A percentile compares a stretch with the other conserved stretches of the same genome.
Evolutionary conservation across 2,797 vertebrate genomes (phyloP).

Genomic region (Acanthurus tractus): DNA sequence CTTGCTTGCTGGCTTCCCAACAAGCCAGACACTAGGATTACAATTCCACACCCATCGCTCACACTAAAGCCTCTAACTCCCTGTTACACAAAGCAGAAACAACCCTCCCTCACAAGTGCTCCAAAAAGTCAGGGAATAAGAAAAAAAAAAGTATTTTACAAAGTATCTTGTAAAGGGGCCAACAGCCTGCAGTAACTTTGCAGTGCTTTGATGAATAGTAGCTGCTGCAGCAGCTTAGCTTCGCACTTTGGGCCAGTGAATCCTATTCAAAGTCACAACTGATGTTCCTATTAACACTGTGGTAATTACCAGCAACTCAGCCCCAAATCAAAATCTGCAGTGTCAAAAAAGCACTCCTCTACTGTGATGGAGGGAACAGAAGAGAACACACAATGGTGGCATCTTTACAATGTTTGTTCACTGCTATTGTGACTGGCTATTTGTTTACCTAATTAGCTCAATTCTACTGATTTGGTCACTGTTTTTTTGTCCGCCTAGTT

Average conservation of each 20-base stretch:
- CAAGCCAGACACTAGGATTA: slow-evolving; percentile 66
- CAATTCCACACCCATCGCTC: slow-evolving; percentile 68
- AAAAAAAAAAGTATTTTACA: slow-evolving; percentile 50
- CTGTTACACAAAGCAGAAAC: slow-evolving; percentile 70
- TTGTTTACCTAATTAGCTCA: background rate
- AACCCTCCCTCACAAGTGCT: slow-evolving; percentile 48
- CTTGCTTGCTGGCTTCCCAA: slow-evolving; percentile 49
- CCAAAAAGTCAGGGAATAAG: slow-evolving; percentile 54
- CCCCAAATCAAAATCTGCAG: no score
- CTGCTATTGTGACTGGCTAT: background rate
- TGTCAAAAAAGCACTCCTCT: no score
- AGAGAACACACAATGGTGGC: background rate
- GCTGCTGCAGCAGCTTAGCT: slow-evolving; percentile 41
- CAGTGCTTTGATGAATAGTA: slow-evolving; percentile 61
- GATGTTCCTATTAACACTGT: slow-evolving; percentile 46
- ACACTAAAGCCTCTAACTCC: slow-evolving; percentile 68
- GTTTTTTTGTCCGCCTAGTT: background rate
- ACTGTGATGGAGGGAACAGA: no score
- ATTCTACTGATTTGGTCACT: background rate
- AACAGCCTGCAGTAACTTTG: slow-evolving; percentile 59
- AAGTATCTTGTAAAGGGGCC: slow-evolving; percentile 65
- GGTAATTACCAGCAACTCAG: slow-evolving; percentile 49
- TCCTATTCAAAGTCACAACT: slow-evolving; percentile 41
- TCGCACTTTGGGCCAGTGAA: slow-evolving; percentile 40
- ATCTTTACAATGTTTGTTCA: background rate